A percentile compares a stretch with the other conserved stretches of the same genome.
Evolutionary conservation across 23 tunicate species (phyloP).

Genomic region (Clavelina lepadiformis): DNA sequence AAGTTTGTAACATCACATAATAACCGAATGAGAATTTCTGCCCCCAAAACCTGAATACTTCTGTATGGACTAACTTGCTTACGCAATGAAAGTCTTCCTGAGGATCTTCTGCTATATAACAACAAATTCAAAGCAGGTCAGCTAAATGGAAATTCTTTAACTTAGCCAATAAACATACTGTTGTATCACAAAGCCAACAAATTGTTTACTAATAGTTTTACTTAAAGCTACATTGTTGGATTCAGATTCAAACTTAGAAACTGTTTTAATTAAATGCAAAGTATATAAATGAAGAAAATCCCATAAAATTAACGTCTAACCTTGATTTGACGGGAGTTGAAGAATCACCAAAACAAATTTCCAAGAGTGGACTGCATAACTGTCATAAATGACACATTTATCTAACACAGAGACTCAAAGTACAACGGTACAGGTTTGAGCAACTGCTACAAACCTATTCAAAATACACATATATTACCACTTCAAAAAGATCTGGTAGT

Average conservation of each 20-base stretch:
- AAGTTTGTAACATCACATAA: background rate
- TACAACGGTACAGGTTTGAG: too few relatives aligned
- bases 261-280: background rate
- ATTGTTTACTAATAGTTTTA: too few relatives aligned
- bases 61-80: conserved; percentile 7
- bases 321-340: conserved; percentile 12
- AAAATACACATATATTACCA: conserved; percentile 7
- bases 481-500: conserved; percentile 41
- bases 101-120: conserved; percentile 32
- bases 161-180: too few relatives aligned
- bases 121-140: too few relatives aligned
- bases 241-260: too few relatives aligned
- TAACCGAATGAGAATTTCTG: conserved; percentile 22
- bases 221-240: too few relatives aligned
- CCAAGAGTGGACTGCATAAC: conserved; percentile 30
- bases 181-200: too few relatives aligned
- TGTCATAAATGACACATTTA: too few relatives aligned
- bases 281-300: background rate
- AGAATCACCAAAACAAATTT: conserved; percentile 10
- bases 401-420: too few relatives aligned
- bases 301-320: background rate
- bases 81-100: conserved; percentile 16
- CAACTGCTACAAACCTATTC: too few relatives aligned
- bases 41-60: conserved; percentile 40
- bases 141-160: too few relatives aligned